Conservation (phyloP, 2,888 invertebrate genomes). For the Cephus nigrinus region DNA sequence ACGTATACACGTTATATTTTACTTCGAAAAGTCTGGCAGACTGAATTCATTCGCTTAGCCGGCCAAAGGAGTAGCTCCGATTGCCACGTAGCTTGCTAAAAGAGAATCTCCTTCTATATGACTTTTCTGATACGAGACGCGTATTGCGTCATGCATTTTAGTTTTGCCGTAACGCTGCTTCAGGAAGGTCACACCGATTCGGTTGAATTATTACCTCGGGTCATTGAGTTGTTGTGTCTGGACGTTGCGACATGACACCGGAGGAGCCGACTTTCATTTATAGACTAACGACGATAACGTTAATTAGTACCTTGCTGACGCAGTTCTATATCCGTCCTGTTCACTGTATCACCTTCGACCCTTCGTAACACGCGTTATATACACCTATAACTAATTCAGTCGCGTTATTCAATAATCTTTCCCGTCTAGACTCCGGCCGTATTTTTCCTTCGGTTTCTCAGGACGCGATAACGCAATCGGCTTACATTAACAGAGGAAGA, state of each 20-base stretch:
- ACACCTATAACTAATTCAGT: constrained; percentile 3
- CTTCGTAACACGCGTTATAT: neutral
- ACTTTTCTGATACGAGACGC: neutral
- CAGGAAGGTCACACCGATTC: neutral
- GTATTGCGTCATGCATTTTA: neutral
- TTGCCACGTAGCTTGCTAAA: neutral
- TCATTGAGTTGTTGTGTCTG: constrained; percentile 5
- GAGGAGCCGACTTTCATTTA: neutral
- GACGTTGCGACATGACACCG: constrained; percentile 7
- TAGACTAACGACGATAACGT: constrained; percentile 2
- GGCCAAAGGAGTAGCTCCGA: neutral
- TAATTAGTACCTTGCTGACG: constrained; percentile 7
- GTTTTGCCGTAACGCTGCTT: neutral
- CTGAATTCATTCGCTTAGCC: neutral
- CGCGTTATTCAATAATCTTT: constrained; percentile 11
- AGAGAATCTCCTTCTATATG: neutral
- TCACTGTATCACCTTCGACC: neutral
- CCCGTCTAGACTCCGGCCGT: neutral
- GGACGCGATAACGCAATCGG: constrained; percentile 6
- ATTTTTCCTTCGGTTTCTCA: neutral
- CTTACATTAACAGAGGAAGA: constrained; percentile 8
- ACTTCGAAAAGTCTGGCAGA: neutral
- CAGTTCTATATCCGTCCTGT: neutral
- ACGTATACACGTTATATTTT: neutral
- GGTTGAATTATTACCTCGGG: neutral